phyloP scores from a whole-genome alignment of 1,140 invertebrate genomes.

The Grapholita molesta region DNA sequence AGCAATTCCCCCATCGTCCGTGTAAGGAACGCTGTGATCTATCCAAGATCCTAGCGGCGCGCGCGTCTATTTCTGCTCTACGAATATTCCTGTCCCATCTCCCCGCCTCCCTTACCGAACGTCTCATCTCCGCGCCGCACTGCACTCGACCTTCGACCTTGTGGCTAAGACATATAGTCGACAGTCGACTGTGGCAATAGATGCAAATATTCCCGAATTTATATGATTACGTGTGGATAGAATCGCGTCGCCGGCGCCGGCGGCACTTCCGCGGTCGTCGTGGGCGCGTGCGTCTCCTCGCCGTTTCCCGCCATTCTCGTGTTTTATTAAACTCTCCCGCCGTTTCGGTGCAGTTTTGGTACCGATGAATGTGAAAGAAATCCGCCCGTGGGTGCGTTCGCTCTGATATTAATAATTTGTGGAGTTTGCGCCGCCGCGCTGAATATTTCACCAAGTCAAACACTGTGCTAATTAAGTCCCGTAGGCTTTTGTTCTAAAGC shows the following conservation, averaged over 20 bases:
- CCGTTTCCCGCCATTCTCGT: background rate
- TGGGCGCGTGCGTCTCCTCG: background rate
- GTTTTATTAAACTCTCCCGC: background rate
- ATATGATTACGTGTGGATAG: background rate
- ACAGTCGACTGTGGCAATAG: background rate
- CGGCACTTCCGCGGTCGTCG: background rate
- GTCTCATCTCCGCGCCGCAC: slow-evolving; percentile 15
- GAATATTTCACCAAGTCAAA: background rate
- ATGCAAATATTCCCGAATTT: background rate
- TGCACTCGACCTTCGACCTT: background rate
- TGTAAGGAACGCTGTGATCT: background rate
- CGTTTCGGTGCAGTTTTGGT: background rate
- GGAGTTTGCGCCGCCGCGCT: background rate
- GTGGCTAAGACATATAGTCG: background rate
- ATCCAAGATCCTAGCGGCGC: slow-evolving; percentile 8
- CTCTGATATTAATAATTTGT: background rate
- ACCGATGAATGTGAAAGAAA: background rate
- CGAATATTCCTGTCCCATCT: slow-evolving; percentile 55
- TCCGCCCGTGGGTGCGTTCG: background rate
- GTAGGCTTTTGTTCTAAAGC: background rate
- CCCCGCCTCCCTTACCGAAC: slow-evolving; percentile 22
- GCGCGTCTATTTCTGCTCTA: slow-evolving; percentile 48
- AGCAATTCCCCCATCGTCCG: background rate
- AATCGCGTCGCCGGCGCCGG: background rate
- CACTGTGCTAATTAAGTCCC: background rate